phyloP scores from a whole-genome alignment of 2,113 vertebrate genomes.

The Podarcis raffonei region DNA sequence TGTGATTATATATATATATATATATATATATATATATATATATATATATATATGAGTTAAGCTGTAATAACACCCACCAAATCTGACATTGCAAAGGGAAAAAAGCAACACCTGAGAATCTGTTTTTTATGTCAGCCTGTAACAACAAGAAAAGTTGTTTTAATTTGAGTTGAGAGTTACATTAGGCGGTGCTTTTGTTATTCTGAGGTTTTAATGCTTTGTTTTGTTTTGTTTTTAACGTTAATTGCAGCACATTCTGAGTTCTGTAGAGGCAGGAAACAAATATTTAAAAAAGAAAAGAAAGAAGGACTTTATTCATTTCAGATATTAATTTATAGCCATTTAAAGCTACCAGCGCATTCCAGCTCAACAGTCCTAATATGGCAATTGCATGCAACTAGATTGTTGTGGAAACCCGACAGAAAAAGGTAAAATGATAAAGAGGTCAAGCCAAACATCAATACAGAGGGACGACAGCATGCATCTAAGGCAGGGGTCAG shows the following conservation, averaged over 20 bases:
- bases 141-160: not conserved
- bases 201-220: not conserved
- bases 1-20: not conserved
- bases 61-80: not conserved
- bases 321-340: too few species aligned
- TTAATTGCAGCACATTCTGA: not conserved
- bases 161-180: not conserved
- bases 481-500: too few species aligned
- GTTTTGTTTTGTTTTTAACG: not conserved
- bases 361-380: too few species aligned
- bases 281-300: too few species aligned
- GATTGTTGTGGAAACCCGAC: too few species aligned
- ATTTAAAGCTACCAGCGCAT: too few species aligned
- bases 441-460: too few species aligned
- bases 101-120: not conserved
- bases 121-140: not conserved
- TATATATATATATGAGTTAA: not conserved
- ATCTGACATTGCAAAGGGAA: not conserved
- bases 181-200: not conserved
- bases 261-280: not conserved
- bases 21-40: not conserved
- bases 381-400: too few species aligned
- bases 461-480: too few species aligned
- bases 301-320: too few species aligned
- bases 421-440: too few species aligned